Percentiles rank a stretch among this genome's conserved stretches.
Conservation (phyloP, 2,888 invertebrate species). For the Tinea trinotella region DNA sequence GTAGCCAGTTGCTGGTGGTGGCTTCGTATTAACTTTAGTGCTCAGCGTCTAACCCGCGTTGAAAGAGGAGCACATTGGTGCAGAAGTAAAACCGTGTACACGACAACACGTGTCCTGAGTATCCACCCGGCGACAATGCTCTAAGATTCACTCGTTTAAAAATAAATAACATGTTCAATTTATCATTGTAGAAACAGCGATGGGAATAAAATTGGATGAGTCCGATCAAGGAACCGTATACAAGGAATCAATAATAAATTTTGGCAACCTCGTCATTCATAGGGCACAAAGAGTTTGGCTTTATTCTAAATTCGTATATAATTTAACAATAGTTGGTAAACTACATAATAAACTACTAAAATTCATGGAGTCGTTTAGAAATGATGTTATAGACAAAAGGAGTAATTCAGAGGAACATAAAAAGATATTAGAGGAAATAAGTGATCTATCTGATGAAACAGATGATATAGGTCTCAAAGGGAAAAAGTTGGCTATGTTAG, state of each 20-base stretch:
- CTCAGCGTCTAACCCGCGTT: too few species aligned
- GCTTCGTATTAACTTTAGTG: too few species aligned
- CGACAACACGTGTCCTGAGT: too few species aligned
- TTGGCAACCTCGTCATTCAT: slow-evolving; percentile 27
- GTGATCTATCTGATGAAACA: slow-evolving; percentile 24
- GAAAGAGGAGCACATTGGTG: too few species aligned
- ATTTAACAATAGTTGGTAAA: slow-evolving; percentile 40
- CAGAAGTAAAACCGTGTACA: too few species aligned
- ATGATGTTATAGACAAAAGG: slow-evolving; percentile 57
- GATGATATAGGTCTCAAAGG: slow-evolving; percentile 38
- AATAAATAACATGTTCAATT: not conserved
- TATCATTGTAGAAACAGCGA: slow-evolving; percentile 49
- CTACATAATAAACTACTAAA: slow-evolving; percentile 48
- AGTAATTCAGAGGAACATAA: slow-evolving; percentile 4
- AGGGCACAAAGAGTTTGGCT: slow-evolving; percentile 57
- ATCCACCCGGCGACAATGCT: too few species aligned
- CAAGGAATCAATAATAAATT: slow-evolving; percentile 37
- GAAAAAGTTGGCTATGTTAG: slow-evolving; percentile 74
- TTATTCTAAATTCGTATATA: slow-evolving; percentile 52
- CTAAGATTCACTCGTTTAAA: too few species aligned
- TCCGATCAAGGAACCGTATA: slow-evolving; percentile 52
- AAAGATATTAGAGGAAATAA: slow-evolving; percentile 25
- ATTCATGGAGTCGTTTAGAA: slow-evolving; percentile 64
- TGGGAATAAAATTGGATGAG: slow-evolving; percentile 66
- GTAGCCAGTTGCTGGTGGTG: too few species aligned